Conservation (phyloP, 2,797 vertebrate species). For the Chaunax sp. region DNA sequence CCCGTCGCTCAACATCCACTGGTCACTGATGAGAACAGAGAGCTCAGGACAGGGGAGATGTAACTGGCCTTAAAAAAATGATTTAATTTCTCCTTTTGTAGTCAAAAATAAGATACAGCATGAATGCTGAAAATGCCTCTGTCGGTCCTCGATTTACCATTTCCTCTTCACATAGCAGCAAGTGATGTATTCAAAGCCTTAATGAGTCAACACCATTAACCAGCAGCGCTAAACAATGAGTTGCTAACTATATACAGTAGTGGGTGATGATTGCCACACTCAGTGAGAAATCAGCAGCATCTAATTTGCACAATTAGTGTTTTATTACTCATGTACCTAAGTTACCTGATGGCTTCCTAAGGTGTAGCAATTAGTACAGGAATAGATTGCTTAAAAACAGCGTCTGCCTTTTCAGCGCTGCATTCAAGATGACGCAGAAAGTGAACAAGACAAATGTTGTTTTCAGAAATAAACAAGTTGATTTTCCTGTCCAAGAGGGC, state of each 20-base stretch:
- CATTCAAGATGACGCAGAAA: slow-evolving; percentile 11
- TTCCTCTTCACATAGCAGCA: slow-evolving; percentile 35
- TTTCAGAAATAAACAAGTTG: slow-evolving; percentile 12
- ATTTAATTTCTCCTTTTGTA: slow-evolving; percentile 14
- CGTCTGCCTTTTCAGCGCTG: neutral
- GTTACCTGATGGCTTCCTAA: slow-evolving; percentile 43
- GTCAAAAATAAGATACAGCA: slow-evolving; percentile 9
- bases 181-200: slow-evolving; percentile 36
- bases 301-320: slow-evolving; percentile 64
- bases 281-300: slow-evolving; percentile 54
- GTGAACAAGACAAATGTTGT: slow-evolving; percentile 3
- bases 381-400: slow-evolving; percentile 16
- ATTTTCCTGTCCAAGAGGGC: slow-evolving; percentile 28
- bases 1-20: slow-evolving; percentile 60
- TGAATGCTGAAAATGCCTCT: neutral
- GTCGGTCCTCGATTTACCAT: slow-evolving; percentile 36
- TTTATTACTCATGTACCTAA: slow-evolving; percentile 56
- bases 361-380: slow-evolving; percentile 39
- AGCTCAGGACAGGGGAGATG: slow-evolving; percentile 46
- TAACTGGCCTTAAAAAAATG: slow-evolving; percentile 8
- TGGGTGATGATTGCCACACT: slow-evolving; percentile 54
- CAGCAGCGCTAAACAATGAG: slow-evolving; percentile 44
- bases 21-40: slow-evolving; percentile 70
- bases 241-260: slow-evolving; percentile 48
- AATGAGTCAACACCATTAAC: slow-evolving; percentile 63